Conservation (phyloP, 92 coral and sea anemone species). For the Phymanthus crucifer region DNA sequence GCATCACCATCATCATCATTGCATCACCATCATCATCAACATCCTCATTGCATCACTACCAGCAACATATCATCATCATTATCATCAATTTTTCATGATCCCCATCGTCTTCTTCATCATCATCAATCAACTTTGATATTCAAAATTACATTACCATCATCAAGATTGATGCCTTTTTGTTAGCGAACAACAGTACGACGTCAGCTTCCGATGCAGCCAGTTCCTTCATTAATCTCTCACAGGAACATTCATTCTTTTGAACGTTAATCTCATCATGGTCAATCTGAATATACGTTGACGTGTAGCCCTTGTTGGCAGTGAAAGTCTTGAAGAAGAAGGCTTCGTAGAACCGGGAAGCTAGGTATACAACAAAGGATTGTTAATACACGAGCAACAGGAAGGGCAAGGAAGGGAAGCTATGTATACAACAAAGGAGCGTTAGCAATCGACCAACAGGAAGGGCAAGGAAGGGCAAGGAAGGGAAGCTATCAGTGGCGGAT, state of each 20-base stretch:
- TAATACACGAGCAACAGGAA: not conserved
- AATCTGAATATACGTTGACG: constrained; percentile 5
- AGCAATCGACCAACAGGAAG: no score
- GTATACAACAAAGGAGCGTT: no score
- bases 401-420: not conserved
- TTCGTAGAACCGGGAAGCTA: constrained; percentile 22
- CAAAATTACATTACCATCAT: constrained; percentile 3
- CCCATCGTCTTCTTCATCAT: no score
- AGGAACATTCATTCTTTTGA: not conserved
- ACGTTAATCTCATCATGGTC: not conserved
- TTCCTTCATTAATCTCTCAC: constrained; percentile 1
- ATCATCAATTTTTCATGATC: no score
- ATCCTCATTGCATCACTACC: no score
- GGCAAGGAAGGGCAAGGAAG: no score
- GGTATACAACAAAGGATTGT: not conserved
- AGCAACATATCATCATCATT: no score
- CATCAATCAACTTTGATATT: no score
- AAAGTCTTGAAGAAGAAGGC: constrained; percentile 11
- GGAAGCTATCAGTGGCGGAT: no score
- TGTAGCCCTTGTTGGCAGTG: constrained; percentile 14
- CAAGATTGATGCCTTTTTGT: not conserved
- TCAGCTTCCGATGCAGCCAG: constrained; percentile 11
- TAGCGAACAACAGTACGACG: not conserved
- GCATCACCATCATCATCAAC: no score
- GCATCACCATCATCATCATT: no score